Evolutionary conservation across 2,888 invertebrate genomes (phyloP), one percentile per base, ranked within the genome.

Genomic region (Boloria selene): DNA sequence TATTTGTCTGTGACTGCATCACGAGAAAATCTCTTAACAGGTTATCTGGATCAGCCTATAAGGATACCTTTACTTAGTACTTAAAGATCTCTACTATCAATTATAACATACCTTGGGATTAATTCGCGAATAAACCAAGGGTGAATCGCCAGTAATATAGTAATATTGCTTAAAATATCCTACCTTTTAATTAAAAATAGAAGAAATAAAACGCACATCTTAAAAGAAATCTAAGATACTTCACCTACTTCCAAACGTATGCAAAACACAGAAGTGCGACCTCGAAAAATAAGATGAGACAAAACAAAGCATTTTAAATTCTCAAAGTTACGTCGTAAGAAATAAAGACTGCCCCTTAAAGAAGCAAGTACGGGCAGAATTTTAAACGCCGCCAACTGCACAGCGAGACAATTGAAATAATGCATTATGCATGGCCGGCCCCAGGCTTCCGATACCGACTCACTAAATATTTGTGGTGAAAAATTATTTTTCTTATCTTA

Each of bases 361-460:
- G 64, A 75, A 74, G 76, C 61, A 42, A 64, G 67, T 67, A 62
- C 61, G 60, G 77, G 83, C 85, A 83, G 85, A 85, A 86, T 85
- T 84, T 84, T 81, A 84, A 86, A 81, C 74, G 75, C 70, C 74
- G 71, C 73, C 75, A 56, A 63, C 49, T 65, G 61, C 56, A 61
- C 58, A 68, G 61, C 47, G 45, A 70, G 85, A 87, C 86, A 86
- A 86, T 87, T 87, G 87, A 83, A 86, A 84, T 75, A 78, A 78
- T 84, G 83, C 85, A 87, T 87, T 81, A 87, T 86, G 84, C 85
- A 87, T 86, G 81, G 68, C 69, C 64, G 62, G 61, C 67, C 67
- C 61, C 51, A 60, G 58, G 67, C 67, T 62, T 67, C 67, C 67
- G 70, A 70, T 67, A 63, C 67, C 49, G 54, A 38, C 45, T 64